These are phyloP conservation scores for Pitangus sulphuratus DNA, from an alignment of 2,797 vertebrate genomes.

Conservation along the genomic window DNA sequence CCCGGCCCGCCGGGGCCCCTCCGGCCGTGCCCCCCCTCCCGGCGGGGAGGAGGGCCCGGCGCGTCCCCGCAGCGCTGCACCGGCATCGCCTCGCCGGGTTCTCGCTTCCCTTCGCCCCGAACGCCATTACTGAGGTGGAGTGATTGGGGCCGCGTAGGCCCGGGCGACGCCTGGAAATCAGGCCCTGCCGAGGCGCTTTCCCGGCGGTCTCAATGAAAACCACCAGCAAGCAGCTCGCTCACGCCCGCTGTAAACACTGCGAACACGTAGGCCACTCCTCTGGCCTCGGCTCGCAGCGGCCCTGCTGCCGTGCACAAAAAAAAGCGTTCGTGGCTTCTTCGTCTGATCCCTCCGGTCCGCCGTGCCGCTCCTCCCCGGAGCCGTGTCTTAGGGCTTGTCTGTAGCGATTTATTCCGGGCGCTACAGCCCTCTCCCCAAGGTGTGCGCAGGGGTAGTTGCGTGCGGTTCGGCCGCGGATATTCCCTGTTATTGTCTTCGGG, in stretches of 20 bases:
- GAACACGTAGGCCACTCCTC: slow-evolving; percentile 54
- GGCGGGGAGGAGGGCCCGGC: not conserved
- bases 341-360: not conserved
- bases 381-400: not conserved
- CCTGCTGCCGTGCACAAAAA: not conserved
- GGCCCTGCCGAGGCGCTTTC: slow-evolving; percentile 78
- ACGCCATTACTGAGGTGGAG: slow-evolving; percentile 88
- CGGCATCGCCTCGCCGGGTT: not conserved
- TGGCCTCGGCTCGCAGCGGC: not conserved
- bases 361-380: not conserved
- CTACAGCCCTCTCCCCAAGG: not conserved
- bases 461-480: not conserved
- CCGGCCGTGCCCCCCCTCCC: not conserved
- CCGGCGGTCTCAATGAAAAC: slow-evolving; percentile 39
- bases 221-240: not conserved
- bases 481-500: not conserved
- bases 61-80: not conserved
- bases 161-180: slow-evolving; percentile 75
- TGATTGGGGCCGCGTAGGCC: slow-evolving; percentile 77
- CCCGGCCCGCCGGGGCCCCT: not conserved
- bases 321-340: not conserved
- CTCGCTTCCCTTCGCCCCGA: slow-evolving; percentile 74
- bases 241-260: slow-evolving; percentile 60
- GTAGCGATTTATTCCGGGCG: not conserved
- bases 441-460: not conserved